Percentiles rank a stretch among this genome's conserved stretches.
Conservation (phyloP, 2,113 vertebrate species). For the Lepus americanus region DNA sequence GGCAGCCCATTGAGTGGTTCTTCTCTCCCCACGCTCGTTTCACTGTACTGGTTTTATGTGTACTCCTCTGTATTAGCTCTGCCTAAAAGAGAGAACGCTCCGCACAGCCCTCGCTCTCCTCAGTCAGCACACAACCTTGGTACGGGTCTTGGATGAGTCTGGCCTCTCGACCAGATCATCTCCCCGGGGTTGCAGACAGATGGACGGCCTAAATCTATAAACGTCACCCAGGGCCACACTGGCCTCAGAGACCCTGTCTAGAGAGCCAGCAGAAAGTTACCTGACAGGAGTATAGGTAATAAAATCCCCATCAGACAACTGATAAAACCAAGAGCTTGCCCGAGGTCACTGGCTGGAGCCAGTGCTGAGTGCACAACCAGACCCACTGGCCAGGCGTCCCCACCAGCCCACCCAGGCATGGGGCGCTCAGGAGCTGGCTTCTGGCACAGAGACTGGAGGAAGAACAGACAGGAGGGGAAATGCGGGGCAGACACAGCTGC, state of each 20-base stretch:
- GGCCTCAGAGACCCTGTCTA: background rate
- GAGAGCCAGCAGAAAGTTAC: background rate
- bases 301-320: background rate
- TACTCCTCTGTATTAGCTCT: background rate
- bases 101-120: background rate
- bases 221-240: background rate
- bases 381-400: background rate
- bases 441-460: background rate
- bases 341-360: background rate
- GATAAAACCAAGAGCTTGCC: background rate
- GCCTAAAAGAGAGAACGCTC: background rate
- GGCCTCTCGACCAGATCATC: background rate
- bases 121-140: background rate
- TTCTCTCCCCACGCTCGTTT: conserved; percentile 47
- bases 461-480: background rate
- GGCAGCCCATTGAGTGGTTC: background rate
- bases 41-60: background rate
- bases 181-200: background rate
- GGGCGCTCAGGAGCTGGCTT: background rate
- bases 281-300: background rate
- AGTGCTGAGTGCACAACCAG: background rate
- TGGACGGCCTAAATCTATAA: background rate
- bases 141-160: background rate
- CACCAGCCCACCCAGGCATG: background rate
- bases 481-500: background rate